Conservation (phyloP, 2,888 invertebrate species). For the Polydrusus cervinus region DNA sequence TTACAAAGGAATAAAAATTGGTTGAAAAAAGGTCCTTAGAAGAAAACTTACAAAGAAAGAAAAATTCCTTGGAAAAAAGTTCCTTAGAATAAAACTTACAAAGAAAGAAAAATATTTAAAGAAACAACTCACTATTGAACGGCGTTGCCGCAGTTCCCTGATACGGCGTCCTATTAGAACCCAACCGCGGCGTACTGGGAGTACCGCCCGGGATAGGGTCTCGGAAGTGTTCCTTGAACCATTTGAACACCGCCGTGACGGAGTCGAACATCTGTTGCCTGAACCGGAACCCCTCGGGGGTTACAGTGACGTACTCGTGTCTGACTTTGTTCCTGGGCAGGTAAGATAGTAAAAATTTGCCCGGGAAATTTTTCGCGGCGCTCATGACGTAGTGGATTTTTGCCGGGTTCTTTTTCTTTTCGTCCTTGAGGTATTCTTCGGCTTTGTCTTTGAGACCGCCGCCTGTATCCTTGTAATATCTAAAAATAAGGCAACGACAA, state of each 20-base stretch:
- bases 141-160: constrained; percentile 53
- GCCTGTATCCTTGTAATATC: constrained; percentile 85
- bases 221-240: constrained; percentile 99
- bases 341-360: constrained; percentile 95
- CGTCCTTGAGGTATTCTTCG: constrained; percentile 90
- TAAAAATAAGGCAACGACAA: constrained; percentile 29
- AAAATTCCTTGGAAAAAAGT: too few species aligned
- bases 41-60: too few species aligned
- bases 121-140: constrained; percentile 28
- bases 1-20: too few species aligned
- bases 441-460: constrained; percentile 90
- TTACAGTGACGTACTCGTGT: constrained; percentile 94
- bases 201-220: constrained; percentile 88
- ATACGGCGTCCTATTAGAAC: constrained; percentile 64
- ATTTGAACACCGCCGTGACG: constrained; percentile 86
- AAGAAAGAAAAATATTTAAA: constrained; percentile 20
- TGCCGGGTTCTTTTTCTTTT: constrained; percentile 89
- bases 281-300: constrained; percentile 94
- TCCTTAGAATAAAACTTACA: too few species aligned
- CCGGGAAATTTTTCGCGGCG: constrained; percentile 89
- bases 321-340: constrained; percentile 87
- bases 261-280: constrained; percentile 88
- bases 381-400: constrained; percentile 93
- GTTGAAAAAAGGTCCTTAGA: too few species aligned
- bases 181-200: constrained; percentile 81